Evolutionary conservation across 1,140 invertebrate species (phyloP).

Genomic region (Phocides pigmalion): DNA sequence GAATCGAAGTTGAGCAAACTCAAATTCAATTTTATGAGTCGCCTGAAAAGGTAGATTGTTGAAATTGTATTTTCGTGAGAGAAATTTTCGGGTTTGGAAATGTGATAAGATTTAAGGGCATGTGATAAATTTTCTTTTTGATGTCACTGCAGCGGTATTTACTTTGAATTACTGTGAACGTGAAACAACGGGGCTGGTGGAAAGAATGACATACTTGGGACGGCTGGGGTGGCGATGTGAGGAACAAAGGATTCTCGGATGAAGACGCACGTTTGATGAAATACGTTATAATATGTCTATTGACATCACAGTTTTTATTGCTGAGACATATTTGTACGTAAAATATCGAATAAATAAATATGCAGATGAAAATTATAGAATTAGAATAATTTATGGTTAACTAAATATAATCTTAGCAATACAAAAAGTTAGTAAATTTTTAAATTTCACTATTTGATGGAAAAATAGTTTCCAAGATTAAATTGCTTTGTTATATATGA

Average conservation of each 20-base stretch:
- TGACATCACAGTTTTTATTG: no score
- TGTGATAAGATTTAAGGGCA: constrained; percentile 24
- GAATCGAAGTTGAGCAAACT: constrained; percentile 23
- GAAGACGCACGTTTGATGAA: background rate
- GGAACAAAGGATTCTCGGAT: constrained; percentile 16
- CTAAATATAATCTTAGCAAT: no score
- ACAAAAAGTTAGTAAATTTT: no score
- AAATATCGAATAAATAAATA: no score
- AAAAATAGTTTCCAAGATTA: no score
- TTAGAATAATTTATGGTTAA: no score
- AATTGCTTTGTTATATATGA: no score
- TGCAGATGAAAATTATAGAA: no score
- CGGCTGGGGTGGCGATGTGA: background rate
- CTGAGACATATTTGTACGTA: no score
- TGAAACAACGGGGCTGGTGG: constrained; percentile 2
- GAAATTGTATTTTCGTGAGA: constrained; percentile 7
- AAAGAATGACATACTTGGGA: constrained; percentile 4
- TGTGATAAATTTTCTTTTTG: constrained; percentile 4
- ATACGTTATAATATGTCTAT: no score
- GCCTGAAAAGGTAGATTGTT: constrained; percentile 23
- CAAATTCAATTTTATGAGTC: constrained; percentile 30
- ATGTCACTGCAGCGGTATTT: constrained; percentile 12
- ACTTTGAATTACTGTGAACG: constrained; percentile 15
- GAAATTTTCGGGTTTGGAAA: constrained; percentile 26
- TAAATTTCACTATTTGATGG: no score